Evolutionary conservation across 2,888 invertebrate genomes (phyloP), one percentile per base, ranked within the genome.

Genomic region (Drosophila formosana): DNA sequence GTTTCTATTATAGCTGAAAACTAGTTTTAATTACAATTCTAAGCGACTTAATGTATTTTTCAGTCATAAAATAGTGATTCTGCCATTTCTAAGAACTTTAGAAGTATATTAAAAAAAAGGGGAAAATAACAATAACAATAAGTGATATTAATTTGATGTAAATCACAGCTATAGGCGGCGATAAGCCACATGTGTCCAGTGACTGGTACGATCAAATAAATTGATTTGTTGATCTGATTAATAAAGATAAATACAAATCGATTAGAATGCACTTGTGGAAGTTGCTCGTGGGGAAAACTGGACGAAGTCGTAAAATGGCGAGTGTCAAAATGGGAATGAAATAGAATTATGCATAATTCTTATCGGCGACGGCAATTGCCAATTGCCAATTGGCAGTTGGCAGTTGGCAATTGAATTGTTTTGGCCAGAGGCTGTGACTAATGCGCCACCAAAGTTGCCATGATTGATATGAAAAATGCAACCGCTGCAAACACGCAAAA

Each of bases 261-360:
- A 49, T 64, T 43, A 49, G 32, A 49, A 57, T 18, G 13, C 32
- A 26, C 11, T 23, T 18, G 18, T 18, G 18, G 28, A 18, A 18
- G 3, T 47, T 32, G 18, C 32, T 25, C 9, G 28, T 39, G 8
- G 3, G 7, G n/a, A 34, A n/a, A 34, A n/a, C 7, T 26, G 26
- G 4, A 7, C 11, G 41, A 2, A 28, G 55, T 4, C 34, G 8
- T 32, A 57, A 46, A 63, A 68, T 61, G 84, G 65, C 79, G 72
- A 78, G 83, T 83, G 83, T 84, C 88, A 83, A 87, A 80, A 75
- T 82, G 86, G 70, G 82, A 87, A 83, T 83, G 78, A 80, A 83
- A 64, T 84, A 69, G 83, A 85, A 83, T 85, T 80, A 71, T 78
- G 80, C 73, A 87, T 71, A 78, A 78, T 73, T 73, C 68, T 80